Conservation (phyloP, 2,113 vertebrate species). For the Origma solitaria region DNA sequence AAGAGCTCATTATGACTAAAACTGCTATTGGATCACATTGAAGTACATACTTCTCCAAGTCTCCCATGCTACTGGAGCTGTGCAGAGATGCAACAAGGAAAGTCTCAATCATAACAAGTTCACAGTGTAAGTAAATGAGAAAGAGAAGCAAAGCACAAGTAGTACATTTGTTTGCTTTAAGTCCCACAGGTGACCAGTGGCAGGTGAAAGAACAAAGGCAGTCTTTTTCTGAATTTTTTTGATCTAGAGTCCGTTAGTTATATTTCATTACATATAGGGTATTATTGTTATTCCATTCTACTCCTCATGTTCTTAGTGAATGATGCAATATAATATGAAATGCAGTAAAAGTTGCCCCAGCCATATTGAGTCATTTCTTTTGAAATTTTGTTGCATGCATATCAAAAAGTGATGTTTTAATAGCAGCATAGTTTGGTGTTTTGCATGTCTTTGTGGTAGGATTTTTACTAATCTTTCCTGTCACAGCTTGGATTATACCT, state of each 20-base stretch:
- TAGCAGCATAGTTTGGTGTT: neutral
- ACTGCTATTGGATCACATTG: neutral
- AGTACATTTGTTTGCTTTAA: neutral
- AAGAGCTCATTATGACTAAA: neutral
- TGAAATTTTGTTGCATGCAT: neutral
- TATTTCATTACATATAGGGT: neutral
- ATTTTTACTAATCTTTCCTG: slow-evolving; percentile 34
- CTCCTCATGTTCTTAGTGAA: neutral
- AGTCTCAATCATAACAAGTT: neutral
- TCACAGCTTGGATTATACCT: slow-evolving; percentile 27
- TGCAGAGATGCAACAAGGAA: neutral
- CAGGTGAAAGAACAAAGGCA: neutral
- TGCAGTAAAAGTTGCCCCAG: neutral
- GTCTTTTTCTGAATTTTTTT: neutral
- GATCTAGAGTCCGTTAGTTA: neutral
- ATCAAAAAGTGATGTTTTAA: neutral
- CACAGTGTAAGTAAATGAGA: neutral
- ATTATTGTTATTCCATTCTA: neutral
- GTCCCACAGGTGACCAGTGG: neutral
- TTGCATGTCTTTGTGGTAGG: neutral
- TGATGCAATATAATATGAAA: neutral
- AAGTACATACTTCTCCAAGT: neutral
- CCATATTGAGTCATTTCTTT: neutral
- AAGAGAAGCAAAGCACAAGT: neutral
- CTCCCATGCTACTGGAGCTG: neutral